Conservation (phyloP, 2,888 invertebrate species). For the Pyrrhosoma nymphula region DNA sequence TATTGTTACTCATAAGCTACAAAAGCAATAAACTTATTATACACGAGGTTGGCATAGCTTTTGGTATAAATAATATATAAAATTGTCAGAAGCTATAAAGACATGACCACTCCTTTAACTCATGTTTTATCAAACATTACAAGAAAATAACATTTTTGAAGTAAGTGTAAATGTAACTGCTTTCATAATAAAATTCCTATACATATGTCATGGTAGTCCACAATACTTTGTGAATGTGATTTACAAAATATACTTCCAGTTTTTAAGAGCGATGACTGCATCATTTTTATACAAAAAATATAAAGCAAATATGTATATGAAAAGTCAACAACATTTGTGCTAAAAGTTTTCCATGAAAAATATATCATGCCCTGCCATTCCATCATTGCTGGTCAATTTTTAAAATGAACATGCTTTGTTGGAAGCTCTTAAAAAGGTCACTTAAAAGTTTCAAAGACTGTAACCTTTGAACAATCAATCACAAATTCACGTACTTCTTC, state of each 20-base stretch:
- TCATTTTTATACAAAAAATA: constrained; percentile 37
- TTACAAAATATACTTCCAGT: constrained; percentile 43
- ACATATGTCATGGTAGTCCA: neutral
- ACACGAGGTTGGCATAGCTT: constrained; percentile 33
- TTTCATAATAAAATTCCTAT: neutral
- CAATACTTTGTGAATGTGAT: neutral
- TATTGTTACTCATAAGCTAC: constrained; percentile 46
- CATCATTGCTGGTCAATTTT: neutral
- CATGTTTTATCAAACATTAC: neutral
- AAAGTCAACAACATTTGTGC: neutral
- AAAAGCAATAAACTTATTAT: constrained; percentile 47
- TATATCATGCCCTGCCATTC: neutral
- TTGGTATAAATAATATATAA: constrained; percentile 48
- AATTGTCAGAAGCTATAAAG: constrained; percentile 33
- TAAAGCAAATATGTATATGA: neutral
- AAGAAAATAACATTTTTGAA: neutral
- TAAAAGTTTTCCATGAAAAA: neutral
- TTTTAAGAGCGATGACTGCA: neutral
- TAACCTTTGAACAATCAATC: neutral
- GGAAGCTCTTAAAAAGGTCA: constrained; percentile 35
- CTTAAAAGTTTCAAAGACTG: neutral
- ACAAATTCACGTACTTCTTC: neutral
- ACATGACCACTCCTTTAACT: neutral
- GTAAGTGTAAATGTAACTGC: neutral
- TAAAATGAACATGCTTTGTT: neutral